Evolutionary conservation across 2,113 vertebrate genomes (phyloP).

Genomic region (Sceloporus undulatus): DNA sequence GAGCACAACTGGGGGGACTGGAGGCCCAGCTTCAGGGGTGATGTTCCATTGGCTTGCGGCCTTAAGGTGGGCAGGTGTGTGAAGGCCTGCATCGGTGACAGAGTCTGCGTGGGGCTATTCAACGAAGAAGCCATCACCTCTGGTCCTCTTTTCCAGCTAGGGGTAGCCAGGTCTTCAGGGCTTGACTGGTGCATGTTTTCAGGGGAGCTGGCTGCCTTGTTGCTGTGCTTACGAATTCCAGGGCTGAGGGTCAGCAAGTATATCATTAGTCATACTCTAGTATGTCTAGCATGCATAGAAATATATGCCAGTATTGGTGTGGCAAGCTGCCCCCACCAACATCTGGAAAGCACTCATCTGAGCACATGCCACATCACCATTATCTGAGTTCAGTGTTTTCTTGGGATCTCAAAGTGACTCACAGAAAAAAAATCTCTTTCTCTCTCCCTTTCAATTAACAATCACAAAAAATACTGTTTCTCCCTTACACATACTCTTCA

Average conservation of each 20-base stretch:
- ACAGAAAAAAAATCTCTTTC: no score
- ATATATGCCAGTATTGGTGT: neutral
- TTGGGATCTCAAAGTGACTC: neutral
- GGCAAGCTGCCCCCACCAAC: no score
- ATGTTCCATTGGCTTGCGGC: constrained; percentile 45
- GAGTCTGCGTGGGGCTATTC: constrained; percentile 11
- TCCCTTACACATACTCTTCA: no score
- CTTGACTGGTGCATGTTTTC: constrained; percentile 30
- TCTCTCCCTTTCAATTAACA: no score
- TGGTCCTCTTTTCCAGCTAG: constrained; percentile 38
- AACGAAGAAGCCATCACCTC: constrained; percentile 29
- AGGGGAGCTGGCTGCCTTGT: neutral
- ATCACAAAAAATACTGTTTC: no score
- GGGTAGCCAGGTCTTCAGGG: constrained; percentile 26
- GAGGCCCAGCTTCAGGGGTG: constrained; percentile 56
- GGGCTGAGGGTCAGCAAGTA: constrained; percentile 49
- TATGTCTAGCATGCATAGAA: neutral
- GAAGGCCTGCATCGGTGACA: constrained; percentile 31
- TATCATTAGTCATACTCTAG: neutral
- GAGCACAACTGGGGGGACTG: constrained; percentile 70
- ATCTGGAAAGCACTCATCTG: neutral
- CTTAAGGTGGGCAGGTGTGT: constrained; percentile 59
- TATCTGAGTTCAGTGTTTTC: neutral
- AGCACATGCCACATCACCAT: neutral
- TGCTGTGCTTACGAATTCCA: neutral